These are phyloP conservation scores for Cryptophagus acutangulus DNA, from an alignment of 2,888 invertebrate genomes.

Conservation along the genomic window DNA sequence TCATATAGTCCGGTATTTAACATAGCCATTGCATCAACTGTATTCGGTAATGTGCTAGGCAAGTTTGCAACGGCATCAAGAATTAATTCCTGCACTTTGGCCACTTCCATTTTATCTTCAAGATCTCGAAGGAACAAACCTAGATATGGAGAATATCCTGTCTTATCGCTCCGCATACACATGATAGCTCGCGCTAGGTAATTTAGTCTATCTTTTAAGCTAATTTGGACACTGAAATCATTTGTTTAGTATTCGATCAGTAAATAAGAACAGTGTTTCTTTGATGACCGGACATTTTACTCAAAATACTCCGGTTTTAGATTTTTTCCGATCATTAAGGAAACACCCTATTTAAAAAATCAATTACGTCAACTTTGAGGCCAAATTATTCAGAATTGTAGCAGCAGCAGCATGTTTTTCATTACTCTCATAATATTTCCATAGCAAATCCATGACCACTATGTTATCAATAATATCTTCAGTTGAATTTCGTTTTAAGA, in stretches of 20 bases:
- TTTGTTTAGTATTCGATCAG: too few species aligned
- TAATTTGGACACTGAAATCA: constrained; percentile 72
- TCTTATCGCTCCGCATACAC: constrained; percentile 85
- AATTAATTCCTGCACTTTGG: constrained; percentile 72
- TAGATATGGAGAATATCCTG: constrained; percentile 65
- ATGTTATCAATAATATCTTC: constrained; percentile 53
- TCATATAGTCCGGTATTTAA: constrained; percentile 80
- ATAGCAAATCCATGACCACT: constrained; percentile 69
- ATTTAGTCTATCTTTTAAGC: constrained; percentile 75
- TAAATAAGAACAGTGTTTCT: too few species aligned
- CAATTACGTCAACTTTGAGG: constrained; percentile 64
- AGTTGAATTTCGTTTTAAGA: constrained; percentile 59
- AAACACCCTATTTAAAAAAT: constrained; percentile 4
- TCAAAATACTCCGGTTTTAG: too few species aligned
- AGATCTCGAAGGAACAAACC: constrained; percentile 81
- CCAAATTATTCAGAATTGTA: constrained; percentile 80
- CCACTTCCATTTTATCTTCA: constrained; percentile 91
- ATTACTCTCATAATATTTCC: constrained; percentile 94
- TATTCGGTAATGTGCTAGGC: constrained; percentile 39
- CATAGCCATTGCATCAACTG: constrained; percentile 58
- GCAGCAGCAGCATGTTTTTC: constrained; percentile 91
- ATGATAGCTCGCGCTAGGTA: constrained; percentile 92
- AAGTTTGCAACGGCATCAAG: constrained; percentile 60
- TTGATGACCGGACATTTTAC: too few species aligned
- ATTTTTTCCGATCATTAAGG: not conserved